Conservation (phyloP, 2,888 invertebrate species). For the Amphiduros pacificus region DNA sequence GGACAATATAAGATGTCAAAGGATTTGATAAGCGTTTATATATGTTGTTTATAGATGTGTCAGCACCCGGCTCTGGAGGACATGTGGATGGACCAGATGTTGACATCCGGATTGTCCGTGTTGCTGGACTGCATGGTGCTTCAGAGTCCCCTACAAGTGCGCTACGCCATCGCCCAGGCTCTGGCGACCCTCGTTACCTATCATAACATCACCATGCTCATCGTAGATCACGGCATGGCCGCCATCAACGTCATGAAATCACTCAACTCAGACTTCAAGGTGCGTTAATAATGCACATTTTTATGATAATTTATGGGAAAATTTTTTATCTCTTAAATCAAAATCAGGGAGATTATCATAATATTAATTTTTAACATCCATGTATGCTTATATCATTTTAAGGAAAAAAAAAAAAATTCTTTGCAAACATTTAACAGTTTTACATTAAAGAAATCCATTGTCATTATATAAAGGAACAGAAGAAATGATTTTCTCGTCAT, state of each 20-base stretch:
- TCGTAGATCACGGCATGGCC: conserved; percentile 5
- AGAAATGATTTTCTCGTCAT: too few species aligned
- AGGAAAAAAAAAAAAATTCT: too few species aligned
- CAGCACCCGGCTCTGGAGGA: conserved; percentile 1
- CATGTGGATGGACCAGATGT: conserved; percentile 8
- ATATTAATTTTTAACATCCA: too few species aligned
- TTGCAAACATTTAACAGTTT: too few species aligned
- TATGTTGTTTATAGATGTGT: not conserved
- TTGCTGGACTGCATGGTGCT: not conserved
- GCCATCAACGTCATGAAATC: conserved; percentile 5
- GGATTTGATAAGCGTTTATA: too few species aligned
- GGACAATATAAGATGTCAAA: too few species aligned
- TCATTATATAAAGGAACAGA: too few species aligned
- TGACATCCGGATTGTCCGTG: not conserved
- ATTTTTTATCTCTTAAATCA: too few species aligned
- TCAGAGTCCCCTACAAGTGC: not conserved
- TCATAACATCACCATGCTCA: conserved; percentile 9
- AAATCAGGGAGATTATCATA: too few species aligned
- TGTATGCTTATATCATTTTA: too few species aligned
- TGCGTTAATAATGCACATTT: not conserved
- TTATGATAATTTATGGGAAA: too few species aligned
- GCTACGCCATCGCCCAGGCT: conserved; percentile 3
- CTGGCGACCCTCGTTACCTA: conserved; percentile 1
- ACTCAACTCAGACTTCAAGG: conserved; percentile 13
- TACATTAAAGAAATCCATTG: too few species aligned